Evolutionary conservation across 2,888 invertebrate genomes (phyloP).

Genomic region (Sylvicola cinctus): DNA sequence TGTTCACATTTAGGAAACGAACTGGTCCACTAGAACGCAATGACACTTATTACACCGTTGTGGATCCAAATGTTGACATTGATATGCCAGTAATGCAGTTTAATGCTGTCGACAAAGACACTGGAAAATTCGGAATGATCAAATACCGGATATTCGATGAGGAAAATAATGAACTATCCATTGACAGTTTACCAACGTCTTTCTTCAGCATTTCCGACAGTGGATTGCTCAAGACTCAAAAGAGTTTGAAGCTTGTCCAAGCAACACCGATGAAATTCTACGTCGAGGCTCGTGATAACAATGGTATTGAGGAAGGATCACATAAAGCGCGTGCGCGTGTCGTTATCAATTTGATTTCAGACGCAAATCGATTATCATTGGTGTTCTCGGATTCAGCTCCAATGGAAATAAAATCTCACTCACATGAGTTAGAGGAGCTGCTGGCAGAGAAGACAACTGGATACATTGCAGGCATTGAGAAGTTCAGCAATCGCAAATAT

Average conservation of each 20-base stretch:
- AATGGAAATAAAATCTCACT: constrained; percentile 37
- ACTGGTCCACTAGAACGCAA: constrained; percentile 32
- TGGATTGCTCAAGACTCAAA: constrained; percentile 55
- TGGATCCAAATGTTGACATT: constrained; percentile 50
- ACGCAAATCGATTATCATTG: constrained; percentile 55
- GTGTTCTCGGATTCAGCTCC: constrained; percentile 55
- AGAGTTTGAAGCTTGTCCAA: constrained; percentile 46
- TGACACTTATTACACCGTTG: constrained; percentile 60
- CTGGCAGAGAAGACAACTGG: constrained; percentile 36
- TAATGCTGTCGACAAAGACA: constrained; percentile 72
- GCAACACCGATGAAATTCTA: constrained; percentile 53
- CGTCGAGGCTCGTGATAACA: constrained; percentile 36
- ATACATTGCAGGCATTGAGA: constrained; percentile 61
- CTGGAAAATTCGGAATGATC: constrained; percentile 60
- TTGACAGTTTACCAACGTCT: constrained; percentile 18
- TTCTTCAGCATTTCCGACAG: constrained; percentile 57
- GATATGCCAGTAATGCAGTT: constrained; percentile 61
- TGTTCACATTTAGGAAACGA: constrained; percentile 50
- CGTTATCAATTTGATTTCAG: constrained; percentile 47
- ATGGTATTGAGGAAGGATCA: constrained; percentile 27
- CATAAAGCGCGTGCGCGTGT: constrained; percentile 20
- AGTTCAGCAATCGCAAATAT: constrained; percentile 56
- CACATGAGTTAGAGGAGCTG: constrained; percentile 27
- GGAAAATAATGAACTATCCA: constrained; percentile 16
- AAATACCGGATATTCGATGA: constrained; percentile 35